Percentiles rank a stretch among this genome's conserved stretches.
These are phyloP conservation scores for Euwallacea fornicatus DNA, from an alignment of 1,140 invertebrate species.

Conservation along the genomic window DNA sequence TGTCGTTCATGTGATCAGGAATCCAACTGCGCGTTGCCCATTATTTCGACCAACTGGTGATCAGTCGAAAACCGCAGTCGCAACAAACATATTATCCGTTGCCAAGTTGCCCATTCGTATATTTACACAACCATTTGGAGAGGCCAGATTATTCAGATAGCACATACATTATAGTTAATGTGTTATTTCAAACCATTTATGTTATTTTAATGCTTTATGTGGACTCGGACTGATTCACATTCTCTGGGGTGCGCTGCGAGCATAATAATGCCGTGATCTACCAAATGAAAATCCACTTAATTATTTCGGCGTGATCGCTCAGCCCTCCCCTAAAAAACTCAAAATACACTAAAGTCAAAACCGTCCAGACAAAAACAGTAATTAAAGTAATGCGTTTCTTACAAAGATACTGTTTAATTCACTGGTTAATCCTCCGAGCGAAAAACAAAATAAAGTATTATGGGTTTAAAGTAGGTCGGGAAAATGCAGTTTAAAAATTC, in stretches of 20 bases:
- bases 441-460: slow-evolving; percentile 4
- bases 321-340: no score
- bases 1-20: slow-evolving; percentile 4
- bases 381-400: neutral
- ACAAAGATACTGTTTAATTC: neutral
- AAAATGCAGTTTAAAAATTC: slow-evolving; percentile 10
- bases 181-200: slow-evolving; percentile 7
- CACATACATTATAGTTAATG: slow-evolving; percentile 12
- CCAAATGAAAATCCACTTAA: no score
- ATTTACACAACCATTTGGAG: slow-evolving; percentile 7
- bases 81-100: slow-evolving; percentile 14
- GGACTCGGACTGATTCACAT: neutral
- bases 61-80: slow-evolving; percentile 15
- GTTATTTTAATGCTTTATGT: slow-evolving; percentile 7
- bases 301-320: no score
- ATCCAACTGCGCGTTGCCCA: slow-evolving; percentile 5
- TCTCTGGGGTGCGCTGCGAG: neutral
- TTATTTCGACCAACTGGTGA: neutral
- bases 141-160: slow-evolving; percentile 16
- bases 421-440: neutral
- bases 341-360: no score
- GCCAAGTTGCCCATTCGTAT: slow-evolving; percentile 14
- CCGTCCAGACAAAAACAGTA: no score
- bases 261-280: no score
- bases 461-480: neutral